Evolutionary conservation across 2,888 invertebrate species (phyloP).

Genomic region (Philonicus albiceps): DNA sequence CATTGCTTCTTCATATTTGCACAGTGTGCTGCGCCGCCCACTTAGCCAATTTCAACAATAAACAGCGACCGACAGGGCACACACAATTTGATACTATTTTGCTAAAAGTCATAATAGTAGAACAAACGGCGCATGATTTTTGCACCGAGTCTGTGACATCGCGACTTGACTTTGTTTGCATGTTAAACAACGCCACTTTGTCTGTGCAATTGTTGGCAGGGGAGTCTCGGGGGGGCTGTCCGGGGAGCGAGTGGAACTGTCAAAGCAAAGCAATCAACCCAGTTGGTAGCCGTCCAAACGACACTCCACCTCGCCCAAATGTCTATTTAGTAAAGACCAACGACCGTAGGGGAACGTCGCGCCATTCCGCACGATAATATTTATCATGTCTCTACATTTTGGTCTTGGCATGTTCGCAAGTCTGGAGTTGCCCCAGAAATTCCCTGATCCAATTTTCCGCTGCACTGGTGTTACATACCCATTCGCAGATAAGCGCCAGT

Average conservation of each 20-base stretch:
- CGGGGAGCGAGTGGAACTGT: not conserved
- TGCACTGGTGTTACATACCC: not conserved
- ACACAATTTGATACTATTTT: constrained; percentile 17
- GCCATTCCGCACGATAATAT: not conserved
- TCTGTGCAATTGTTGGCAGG: constrained; percentile 38
- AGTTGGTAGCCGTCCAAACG: constrained; percentile 34
- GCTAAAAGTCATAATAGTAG: constrained; percentile 28
- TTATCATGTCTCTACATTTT: not conserved
- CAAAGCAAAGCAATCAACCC: not conserved
- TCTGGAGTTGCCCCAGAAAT: not conserved
- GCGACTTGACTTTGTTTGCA: constrained; percentile 15
- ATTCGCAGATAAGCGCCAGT: not conserved
- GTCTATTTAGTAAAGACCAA: not conserved
- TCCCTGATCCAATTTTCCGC: not conserved
- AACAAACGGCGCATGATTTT: not conserved
- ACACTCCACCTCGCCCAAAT: not conserved
- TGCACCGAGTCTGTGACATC: not conserved
- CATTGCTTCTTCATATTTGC: not conserved
- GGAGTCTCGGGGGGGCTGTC: not conserved
- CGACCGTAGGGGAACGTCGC: not conserved
- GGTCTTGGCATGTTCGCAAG: not conserved
- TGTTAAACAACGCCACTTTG: constrained; percentile 23
- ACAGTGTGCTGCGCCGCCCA: not conserved
- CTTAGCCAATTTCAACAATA: not conserved
- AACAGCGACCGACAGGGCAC: not conserved